Percentiles rank a stretch among this genome's conserved stretches.
These are phyloP conservation scores for Ptyas mucosa DNA, from an alignment of 2,113 vertebrate species.

Conservation along the genomic window DNA sequence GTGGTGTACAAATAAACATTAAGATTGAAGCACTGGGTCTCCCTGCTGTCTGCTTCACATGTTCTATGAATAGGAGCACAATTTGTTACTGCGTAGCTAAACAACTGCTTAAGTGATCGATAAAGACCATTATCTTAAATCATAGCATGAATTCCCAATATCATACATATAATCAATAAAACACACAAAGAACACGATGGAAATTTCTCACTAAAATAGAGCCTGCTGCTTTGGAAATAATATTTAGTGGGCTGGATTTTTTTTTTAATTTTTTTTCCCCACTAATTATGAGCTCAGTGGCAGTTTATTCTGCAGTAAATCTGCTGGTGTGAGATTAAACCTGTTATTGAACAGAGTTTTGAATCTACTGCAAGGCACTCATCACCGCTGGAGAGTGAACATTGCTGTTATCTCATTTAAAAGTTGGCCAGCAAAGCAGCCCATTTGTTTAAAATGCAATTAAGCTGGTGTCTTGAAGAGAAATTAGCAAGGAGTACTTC, in stretches of 20 bases:
- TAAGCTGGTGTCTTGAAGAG: conserved; percentile 87
- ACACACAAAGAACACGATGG: conserved; percentile 78
- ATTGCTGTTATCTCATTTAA: conserved; percentile 88
- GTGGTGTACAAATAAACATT: conserved; percentile 65
- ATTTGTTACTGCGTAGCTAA: conserved; percentile 89
- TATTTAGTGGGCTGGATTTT: conserved; percentile 77
- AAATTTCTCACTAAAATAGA: conserved; percentile 89
- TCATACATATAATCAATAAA: conserved; percentile 96
- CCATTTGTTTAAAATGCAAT: conserved; percentile 97
- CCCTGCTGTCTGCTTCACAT: conserved; percentile 80
- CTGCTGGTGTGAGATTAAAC: conserved; percentile 86
- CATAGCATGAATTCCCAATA: conserved; percentile 89
- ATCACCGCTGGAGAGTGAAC: conserved; percentile 89
- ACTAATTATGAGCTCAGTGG: conserved; percentile 86
- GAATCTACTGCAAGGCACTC: conserved; percentile 83
- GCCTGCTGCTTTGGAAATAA: conserved; percentile 90
- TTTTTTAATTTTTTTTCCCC: conserved; percentile 60
- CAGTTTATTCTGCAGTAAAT: conserved; percentile 85
- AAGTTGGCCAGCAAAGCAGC: conserved; percentile 88
- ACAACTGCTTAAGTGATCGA: conserved; percentile 96
- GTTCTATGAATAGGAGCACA: conserved; percentile 84
- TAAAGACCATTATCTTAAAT: conserved; percentile 98
- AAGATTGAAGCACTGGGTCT: conserved; percentile 65
- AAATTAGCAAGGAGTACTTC: conserved; percentile 88
- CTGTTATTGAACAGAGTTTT: conserved; percentile 87